Conservation (phyloP, 1,140 invertebrate genomes). For the Colletes gigas region DNA sequence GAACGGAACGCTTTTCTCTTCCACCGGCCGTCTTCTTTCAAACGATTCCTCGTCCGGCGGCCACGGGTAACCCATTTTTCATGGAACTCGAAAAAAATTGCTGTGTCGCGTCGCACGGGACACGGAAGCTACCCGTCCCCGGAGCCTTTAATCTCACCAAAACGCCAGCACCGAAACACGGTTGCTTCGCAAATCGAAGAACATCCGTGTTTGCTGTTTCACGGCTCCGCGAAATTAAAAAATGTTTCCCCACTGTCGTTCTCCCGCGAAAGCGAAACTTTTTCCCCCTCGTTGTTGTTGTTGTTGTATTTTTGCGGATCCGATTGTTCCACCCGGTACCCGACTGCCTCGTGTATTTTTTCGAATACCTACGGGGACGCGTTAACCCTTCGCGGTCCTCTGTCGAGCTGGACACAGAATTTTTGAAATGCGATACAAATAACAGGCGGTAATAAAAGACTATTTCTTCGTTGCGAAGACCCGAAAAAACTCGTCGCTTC, state of each 20-base stretch:
- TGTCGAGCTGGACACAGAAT: too few species aligned
- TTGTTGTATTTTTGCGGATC: too few species aligned
- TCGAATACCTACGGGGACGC: too few species aligned
- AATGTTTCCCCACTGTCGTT: neutral
- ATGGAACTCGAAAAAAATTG: conserved; percentile 2
- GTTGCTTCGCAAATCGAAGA: neutral
- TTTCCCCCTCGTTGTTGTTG: too few species aligned
- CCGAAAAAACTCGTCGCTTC: too few species aligned
- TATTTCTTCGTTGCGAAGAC: too few species aligned
- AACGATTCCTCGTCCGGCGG: neutral
- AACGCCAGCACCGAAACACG: neutral
- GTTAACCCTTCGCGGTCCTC: too few species aligned
- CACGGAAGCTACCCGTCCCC: too few species aligned
- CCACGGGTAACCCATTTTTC: conserved; percentile 26
- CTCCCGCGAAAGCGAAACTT: neutral
- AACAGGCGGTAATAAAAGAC: too few species aligned
- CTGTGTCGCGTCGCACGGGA: neutral
- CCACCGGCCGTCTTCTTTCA: neutral
- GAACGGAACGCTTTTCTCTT: neutral
- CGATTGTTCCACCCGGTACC: too few species aligned
- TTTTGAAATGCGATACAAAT: too few species aligned
- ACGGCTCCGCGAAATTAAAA: neutral
- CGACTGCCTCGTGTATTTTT: too few species aligned
- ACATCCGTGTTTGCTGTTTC: neutral
- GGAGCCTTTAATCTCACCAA: conserved; percentile 21